Evolutionary conservation across 1,140 invertebrate species (phyloP).

Genomic region (Lordiphosa stackelbergi): DNA sequence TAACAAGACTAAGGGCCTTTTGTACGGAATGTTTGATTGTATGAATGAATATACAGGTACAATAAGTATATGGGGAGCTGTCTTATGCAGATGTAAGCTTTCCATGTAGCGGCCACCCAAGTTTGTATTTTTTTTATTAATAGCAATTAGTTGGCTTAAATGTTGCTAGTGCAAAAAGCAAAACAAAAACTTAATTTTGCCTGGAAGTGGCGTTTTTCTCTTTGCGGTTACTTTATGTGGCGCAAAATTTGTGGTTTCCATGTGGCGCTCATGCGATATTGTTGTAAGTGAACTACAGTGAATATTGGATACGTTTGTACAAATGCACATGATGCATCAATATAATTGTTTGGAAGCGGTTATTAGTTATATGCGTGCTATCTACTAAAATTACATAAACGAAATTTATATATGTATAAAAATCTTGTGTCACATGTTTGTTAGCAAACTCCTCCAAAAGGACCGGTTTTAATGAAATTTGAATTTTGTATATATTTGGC

Average conservation of each 20-base stretch:
- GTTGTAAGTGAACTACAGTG: conserved; percentile 32
- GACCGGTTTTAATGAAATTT: too few relatives aligned
- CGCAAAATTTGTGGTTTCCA: conserved; percentile 60
- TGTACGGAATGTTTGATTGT: conserved; percentile 14
- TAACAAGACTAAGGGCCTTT: conserved; percentile 42
- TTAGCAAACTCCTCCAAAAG: too few relatives aligned
- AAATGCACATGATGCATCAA: too few relatives aligned
- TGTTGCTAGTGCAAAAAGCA: conserved; percentile 22
- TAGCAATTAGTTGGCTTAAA: conserved; percentile 56
- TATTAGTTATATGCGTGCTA: too few relatives aligned
- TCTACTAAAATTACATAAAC: too few relatives aligned
- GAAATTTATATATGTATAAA: too few relatives aligned
- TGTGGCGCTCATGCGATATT: conserved; percentile 44
- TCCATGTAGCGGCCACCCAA: conserved; percentile 38
- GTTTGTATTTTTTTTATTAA: conserved; percentile 58
- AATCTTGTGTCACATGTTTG: too few relatives aligned
- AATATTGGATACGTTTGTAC: too few relatives aligned
- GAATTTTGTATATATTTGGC: too few relatives aligned
- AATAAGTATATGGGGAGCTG: background rate
- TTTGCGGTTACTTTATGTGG: conserved; percentile 53
- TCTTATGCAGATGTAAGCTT: conserved; percentile 1
- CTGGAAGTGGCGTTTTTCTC: conserved; percentile 45
- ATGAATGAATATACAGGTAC: background rate
- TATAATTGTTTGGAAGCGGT: too few relatives aligned
- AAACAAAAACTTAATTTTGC: conserved; percentile 32